phyloP scores from a whole-genome alignment of 1,140 invertebrate genomes.

The Drosophila sulfurigaster region DNA sequence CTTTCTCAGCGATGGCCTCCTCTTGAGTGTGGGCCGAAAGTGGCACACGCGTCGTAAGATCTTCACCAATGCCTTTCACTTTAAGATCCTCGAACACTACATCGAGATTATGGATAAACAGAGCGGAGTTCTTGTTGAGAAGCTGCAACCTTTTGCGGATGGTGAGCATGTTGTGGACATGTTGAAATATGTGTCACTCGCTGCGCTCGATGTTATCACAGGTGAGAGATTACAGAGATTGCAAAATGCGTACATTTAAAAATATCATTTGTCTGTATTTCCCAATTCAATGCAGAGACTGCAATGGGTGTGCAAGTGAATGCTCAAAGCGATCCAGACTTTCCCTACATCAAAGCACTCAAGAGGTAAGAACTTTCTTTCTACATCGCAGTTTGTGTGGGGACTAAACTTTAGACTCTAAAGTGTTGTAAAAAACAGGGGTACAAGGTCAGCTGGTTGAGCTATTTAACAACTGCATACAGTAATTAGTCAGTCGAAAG shows the following conservation, averaged over 20 bases:
- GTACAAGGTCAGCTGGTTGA: background rate
- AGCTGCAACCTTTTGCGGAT: constrained; percentile 65
- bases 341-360: constrained; percentile 87
- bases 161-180: constrained; percentile 55
- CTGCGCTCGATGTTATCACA: constrained; percentile 68
- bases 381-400: background rate
- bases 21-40: constrained; percentile 74
- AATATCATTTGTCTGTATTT: constrained; percentile 8
- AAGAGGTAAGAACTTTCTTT: constrained; percentile 81
- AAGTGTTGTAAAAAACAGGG: background rate
- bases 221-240: constrained; percentile 28
- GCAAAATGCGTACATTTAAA: background rate
- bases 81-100: constrained; percentile 92
- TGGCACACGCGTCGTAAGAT: constrained; percentile 70
- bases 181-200: constrained; percentile 55
- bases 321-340: constrained; percentile 87
- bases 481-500: too few species aligned
- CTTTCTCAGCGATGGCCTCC: constrained; percentile 84
- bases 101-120: constrained; percentile 89
- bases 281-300: constrained; percentile 85
- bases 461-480: too few species aligned
- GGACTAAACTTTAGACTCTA: background rate
- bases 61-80: constrained; percentile 93
- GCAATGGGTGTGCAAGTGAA: constrained; percentile 90
- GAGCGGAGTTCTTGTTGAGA: constrained; percentile 87